Evolutionary conservation across 2,113 vertebrate genomes (phyloP).

Genomic region (Elaphurus davidianus): DNA sequence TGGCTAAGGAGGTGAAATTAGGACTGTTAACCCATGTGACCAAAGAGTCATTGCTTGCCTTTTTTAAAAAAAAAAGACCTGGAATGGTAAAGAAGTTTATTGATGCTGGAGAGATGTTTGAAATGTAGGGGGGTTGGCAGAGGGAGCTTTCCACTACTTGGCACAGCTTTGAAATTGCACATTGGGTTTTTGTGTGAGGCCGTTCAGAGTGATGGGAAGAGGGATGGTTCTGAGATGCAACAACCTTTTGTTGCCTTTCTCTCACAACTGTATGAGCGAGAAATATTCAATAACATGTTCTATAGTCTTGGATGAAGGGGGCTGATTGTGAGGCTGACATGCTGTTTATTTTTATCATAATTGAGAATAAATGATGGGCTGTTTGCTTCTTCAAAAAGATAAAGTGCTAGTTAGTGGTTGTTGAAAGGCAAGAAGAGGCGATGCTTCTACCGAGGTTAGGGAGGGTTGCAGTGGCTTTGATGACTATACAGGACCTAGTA

Average conservation of each 20-base stretch:
- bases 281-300: background rate
- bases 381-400: background rate
- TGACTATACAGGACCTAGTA: background rate
- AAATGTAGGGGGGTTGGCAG: background rate
- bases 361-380: slow-evolving; percentile 30
- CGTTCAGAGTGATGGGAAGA: background rate
- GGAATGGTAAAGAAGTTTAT: background rate
- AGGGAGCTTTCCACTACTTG: background rate
- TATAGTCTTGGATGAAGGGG: background rate
- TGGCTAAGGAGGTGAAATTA: background rate
- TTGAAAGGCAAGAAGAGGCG: background rate
- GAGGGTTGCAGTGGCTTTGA: background rate
- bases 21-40: background rate
- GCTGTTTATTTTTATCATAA: slow-evolving; percentile 34
- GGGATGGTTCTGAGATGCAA: background rate
- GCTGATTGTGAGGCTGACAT: background rate
- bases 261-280: background rate
- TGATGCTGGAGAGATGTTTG: background rate
- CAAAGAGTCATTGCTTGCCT: background rate
- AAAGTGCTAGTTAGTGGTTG: background rate
- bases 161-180: background rate
- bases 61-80: background rate
- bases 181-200: background rate
- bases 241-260: background rate
- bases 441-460: background rate